These are phyloP conservation scores for Agrotis puta DNA, from an alignment of 2,888 invertebrate genomes.

Conservation along the genomic window DNA sequence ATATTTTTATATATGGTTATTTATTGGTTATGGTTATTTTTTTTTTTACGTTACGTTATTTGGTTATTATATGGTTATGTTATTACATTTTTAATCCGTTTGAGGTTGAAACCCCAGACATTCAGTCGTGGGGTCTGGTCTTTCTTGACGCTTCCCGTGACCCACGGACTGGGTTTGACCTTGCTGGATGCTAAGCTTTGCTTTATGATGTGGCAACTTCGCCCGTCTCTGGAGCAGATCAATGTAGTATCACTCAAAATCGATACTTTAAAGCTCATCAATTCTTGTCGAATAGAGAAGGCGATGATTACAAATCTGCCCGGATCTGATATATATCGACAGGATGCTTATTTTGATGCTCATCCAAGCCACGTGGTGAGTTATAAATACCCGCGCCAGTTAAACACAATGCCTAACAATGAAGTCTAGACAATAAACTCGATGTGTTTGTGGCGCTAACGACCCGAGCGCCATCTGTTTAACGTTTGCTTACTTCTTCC, in stretches of 20 bases:
- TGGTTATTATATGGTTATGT: no score
- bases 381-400: constrained; percentile 48
- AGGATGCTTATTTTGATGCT: constrained; percentile 36
- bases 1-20: no score
- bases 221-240: background rate
- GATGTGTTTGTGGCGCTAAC: constrained; percentile 49
- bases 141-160: no score
- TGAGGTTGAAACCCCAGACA: no score
- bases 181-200: no score
- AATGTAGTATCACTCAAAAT: background rate
- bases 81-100: no score
- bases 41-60: no score
- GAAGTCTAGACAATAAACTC: constrained; percentile 52
- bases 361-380: background rate
- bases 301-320: constrained; percentile 4
- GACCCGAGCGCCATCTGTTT: constrained; percentile 39
- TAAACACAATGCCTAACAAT: constrained; percentile 45
- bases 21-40: no score
- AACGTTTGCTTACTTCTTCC: constrained; percentile 30
- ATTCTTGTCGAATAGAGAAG: background rate
- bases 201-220: no score
- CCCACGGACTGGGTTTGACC: no score
- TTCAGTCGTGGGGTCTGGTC: no score
- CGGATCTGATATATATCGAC: constrained; percentile 9
- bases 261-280: background rate